Conservation (phyloP, 2,113 vertebrate genomes). For the Alethe castanea region DNA sequence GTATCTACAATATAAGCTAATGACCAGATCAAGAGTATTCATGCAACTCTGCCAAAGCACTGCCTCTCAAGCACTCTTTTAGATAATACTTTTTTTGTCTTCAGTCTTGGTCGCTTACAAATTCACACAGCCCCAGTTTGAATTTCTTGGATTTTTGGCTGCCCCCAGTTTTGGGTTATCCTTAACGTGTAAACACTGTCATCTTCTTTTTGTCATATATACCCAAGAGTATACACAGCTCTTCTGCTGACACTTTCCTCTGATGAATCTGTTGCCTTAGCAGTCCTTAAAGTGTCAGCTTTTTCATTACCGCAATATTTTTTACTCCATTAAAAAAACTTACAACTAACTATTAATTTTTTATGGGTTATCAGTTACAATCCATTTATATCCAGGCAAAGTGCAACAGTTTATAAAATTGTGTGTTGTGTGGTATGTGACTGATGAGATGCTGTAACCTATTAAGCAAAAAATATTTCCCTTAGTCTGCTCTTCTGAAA, state of each 20-base stretch:
- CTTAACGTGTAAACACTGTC: not conserved
- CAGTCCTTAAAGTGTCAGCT: constrained; percentile 1
- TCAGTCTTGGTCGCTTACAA: not conserved
- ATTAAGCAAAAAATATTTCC: constrained; percentile 22
- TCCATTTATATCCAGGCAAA: constrained; percentile 21
- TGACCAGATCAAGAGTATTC: not conserved
- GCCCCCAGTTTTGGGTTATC: not conserved
- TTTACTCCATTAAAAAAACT: constrained; percentile 27
- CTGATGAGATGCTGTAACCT: not conserved
- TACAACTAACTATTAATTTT: constrained; percentile 25
- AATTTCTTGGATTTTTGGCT: not conserved
- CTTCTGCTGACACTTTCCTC: not conserved
- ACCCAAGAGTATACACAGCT: not conserved
- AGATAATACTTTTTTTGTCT: not conserved
- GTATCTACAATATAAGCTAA: not conserved
- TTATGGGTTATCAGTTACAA: constrained; percentile 41
- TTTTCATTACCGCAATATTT: constrained; percentile 13
- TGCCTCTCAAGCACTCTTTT: not conserved
- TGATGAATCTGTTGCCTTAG: constrained; percentile 3
- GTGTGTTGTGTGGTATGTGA: not conserved
- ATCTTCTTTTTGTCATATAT: not conserved
- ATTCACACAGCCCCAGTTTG: not conserved
- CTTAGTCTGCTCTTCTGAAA: not conserved
- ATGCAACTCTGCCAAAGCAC: not conserved
- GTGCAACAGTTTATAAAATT: constrained; percentile 24